Conservation (phyloP, 2,797 vertebrate genomes). For the Crocidura indochinensis region DNA sequence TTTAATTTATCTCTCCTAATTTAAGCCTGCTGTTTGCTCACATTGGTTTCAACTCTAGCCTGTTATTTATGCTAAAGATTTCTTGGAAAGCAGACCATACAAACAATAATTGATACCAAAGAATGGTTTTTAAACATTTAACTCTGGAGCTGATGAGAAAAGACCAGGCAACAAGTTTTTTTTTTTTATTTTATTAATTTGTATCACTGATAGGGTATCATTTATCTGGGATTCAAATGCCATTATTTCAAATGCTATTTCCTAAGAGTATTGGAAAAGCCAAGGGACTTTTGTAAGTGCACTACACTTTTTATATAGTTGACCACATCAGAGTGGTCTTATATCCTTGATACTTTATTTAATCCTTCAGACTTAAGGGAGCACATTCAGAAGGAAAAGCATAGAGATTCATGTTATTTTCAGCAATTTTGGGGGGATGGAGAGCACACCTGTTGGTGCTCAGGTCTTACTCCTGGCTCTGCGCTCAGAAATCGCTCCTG, state of each 20-base stretch:
- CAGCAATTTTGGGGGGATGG: too few relatives aligned
- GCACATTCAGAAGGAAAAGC: background rate
- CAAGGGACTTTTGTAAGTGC: conserved; percentile 76
- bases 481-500: too few relatives aligned
- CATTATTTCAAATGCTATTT: conserved; percentile 17
- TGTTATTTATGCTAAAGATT: conserved; percentile 82
- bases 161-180: conserved; percentile 36
- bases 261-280: conserved; percentile 68
- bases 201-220: accelerated
- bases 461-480: too few relatives aligned
- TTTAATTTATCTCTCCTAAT: conserved; percentile 90
- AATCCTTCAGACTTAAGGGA: conserved; percentile 78
- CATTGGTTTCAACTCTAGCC: conserved; percentile 76
- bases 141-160: conserved; percentile 38
- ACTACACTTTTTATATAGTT: conserved; percentile 21
- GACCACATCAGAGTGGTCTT: conserved; percentile 60
- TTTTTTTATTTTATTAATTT: accelerated
- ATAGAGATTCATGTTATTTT: conserved; percentile 37
- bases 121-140: conserved; percentile 63
- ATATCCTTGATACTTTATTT: conserved; percentile 80
- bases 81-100: conserved; percentile 76
- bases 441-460: too few relatives aligned
- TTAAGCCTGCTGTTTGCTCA: conserved; percentile 83
- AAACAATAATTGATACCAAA: conserved; percentile 81
- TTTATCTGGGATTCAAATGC: background rate